Evolutionary conservation across 2,113 vertebrate species (phyloP), one percentile per base, ranked within the genome.

Genomic region (Carlito syrichta): DNA sequence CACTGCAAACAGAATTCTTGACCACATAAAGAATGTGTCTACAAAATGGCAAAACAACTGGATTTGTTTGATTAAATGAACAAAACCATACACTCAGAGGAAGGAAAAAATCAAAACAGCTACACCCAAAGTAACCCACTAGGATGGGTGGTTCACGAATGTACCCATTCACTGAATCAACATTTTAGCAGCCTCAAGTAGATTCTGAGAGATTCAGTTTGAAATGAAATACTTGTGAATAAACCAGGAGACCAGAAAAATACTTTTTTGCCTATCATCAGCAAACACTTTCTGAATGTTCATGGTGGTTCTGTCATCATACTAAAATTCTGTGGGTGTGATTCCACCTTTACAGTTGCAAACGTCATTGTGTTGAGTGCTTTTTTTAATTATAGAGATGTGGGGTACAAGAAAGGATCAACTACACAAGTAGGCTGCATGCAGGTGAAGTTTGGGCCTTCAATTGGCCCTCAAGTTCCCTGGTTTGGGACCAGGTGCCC

Each of bases 41-140:
- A 94, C 69, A 96, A 84, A 95, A 90, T 6, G 45, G 77, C 81
- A 92, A 96, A 98, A 97, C 97, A 97, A 92, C 74, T 81, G 81
- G 19, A 92, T 97, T 96, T 96, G 92, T 98, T 97, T 97, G 96
- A 97, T 94, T 97, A 95, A 89, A 92, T 88, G 76, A 97, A 87
- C 84, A 96, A 97, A 97, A 96, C 84, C 95, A 87, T 92, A 87
- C 92, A 98, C 71, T 96, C 45, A 66, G 92, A 87, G 94, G 90
- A 93, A 95, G 84, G 89, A 78, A 92, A n/a, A 98, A 97, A 97
- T 95, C 94, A 81, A 96, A 97, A 98, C 96, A 96, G 93, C 81
- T 94, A 86, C 81, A 92, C 88, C 81, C 97, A 88, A 85, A 96
- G 92, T 71, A 95, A 94, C 56, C 74, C 66, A 48, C 92, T 97